phyloP scores from a whole-genome alignment of 2,797 vertebrate species.

The Anabacerthia variegaticeps region DNA sequence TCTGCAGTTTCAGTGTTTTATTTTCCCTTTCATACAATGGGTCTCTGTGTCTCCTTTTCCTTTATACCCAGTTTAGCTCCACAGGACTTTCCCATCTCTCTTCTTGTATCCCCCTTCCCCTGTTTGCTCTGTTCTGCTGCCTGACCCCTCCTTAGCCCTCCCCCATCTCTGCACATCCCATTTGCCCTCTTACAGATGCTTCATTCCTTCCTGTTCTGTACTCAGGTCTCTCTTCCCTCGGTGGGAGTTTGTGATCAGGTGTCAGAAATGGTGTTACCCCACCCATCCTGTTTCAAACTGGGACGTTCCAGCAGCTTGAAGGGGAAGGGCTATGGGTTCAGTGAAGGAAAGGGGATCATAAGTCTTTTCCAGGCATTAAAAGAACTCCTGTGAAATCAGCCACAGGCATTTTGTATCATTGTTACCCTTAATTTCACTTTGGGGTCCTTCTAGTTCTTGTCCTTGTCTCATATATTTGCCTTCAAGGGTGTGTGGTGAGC shows the following conservation, averaged over 20 bases:
- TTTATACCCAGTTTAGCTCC: not conserved
- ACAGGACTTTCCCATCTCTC: not conserved
- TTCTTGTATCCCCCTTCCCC: not conserved
- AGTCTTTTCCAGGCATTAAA: not conserved
- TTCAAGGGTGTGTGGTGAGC: not conserved
- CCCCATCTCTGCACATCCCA: not conserved
- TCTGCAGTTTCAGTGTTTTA: conserved; percentile 22
- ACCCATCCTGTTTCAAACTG: not conserved
- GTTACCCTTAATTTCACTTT: not conserved
- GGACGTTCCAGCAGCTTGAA: not conserved
- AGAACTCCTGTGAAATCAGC: not conserved
- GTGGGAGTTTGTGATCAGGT: not conserved
- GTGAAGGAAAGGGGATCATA: not conserved
- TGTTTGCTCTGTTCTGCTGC: not conserved
- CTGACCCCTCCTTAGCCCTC: not conserved
- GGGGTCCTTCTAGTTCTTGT: not conserved
- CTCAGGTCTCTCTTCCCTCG: not conserved
- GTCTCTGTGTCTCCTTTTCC: not conserved
- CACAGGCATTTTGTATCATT: not conserved
- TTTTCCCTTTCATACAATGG: not conserved
- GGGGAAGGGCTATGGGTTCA: not conserved
- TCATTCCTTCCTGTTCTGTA: rapidly evolving
- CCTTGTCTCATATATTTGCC: not conserved
- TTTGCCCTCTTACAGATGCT: not conserved
- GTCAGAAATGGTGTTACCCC: not conserved